Percentiles rank a stretch among this genome's conserved stretches.
phyloP scores from a whole-genome alignment of 2,888 invertebrate genomes.

The Conus canariensis region DNA sequence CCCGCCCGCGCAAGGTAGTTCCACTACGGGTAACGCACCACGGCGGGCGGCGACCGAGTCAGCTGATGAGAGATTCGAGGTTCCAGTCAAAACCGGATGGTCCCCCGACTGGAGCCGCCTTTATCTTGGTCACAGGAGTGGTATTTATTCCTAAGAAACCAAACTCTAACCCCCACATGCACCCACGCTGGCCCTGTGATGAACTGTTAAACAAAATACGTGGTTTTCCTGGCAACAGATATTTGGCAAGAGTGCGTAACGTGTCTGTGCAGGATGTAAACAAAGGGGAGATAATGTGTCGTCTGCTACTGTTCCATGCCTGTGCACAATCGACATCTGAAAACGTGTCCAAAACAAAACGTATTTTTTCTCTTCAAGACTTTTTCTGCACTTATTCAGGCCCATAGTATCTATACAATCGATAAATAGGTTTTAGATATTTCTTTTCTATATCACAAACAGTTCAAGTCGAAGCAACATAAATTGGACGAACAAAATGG shows the following conservation, averaged over 20 bases:
- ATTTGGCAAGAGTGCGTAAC: too few species aligned
- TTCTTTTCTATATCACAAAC: too few species aligned
- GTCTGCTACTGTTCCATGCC: background rate
- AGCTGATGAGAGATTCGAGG: background rate
- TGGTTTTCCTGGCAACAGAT: background rate
- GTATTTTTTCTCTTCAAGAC: too few species aligned
- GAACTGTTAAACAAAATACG: background rate
- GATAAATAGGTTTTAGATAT: too few species aligned
- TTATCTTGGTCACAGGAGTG: background rate
- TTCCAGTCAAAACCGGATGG: conserved; percentile 25
- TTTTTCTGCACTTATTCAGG: too few species aligned
- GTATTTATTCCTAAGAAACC: conserved; percentile 21
- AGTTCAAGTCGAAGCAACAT: background rate
- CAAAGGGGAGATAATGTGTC: background rate
- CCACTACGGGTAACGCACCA: background rate
- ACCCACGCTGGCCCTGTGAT: background rate
- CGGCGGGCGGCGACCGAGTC: conserved; percentile 1
- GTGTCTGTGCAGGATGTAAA: background rate
- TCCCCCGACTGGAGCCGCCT: too few species aligned
- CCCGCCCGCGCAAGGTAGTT: conserved; percentile 8
- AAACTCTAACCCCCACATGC: background rate
- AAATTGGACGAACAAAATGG: background rate
- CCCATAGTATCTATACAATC: too few species aligned
- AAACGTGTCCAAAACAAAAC: too few species aligned
- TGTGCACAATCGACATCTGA: too few species aligned